Conservation (phyloP, 2,888 invertebrate genomes). For the Ophion obscuratus region DNA sequence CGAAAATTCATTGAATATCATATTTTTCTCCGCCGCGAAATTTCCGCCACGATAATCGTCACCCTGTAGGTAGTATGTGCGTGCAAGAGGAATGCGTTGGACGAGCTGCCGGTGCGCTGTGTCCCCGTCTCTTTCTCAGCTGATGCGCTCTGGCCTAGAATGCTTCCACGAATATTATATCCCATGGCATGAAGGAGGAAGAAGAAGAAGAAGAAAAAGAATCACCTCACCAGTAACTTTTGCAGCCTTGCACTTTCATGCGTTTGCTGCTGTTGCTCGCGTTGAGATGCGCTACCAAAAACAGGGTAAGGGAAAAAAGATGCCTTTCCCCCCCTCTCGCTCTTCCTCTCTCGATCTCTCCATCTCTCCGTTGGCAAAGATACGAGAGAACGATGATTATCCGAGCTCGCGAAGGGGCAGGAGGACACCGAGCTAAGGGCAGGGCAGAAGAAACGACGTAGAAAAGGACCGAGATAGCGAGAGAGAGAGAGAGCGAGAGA, state of each 20-base stretch:
- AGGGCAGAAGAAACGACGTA: slow-evolving; percentile 22
- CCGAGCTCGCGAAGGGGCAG: slow-evolving; percentile 47
- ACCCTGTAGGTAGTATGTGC: neutral
- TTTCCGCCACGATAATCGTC: neutral
- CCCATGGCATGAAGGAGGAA: slow-evolving; percentile 15
- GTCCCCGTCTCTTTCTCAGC: slow-evolving; percentile 28
- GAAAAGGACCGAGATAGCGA: slow-evolving; percentile 60
- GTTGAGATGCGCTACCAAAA: slow-evolving; percentile 59
- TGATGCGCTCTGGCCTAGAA: slow-evolving; percentile 46
- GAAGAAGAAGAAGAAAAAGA: slow-evolving; percentile 13
- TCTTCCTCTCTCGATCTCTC: slow-evolving; percentile 16
- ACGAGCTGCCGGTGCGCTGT: neutral
- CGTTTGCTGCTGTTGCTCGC: slow-evolving; percentile 50
- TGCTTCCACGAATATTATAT: slow-evolving; percentile 54
- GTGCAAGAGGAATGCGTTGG: slow-evolving; percentile 5
- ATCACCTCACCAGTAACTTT: slow-evolving; percentile 23
- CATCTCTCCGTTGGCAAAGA: slow-evolving; percentile 16
- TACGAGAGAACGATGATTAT: slow-evolving; percentile 64
- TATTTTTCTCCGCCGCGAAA: too few relatives aligned
- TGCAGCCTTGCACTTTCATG: slow-evolving; percentile 53
- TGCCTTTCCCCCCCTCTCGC: slow-evolving; percentile 3
- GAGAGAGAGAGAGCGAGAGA: slow-evolving; percentile 23
- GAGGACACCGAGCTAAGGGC: slow-evolving; percentile 21
- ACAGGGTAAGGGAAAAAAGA: slow-evolving; percentile 54
- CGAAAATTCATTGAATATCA: too few relatives aligned